These are phyloP conservation scores for Hemicentrotus pulcherrimus DNA, from an alignment of 35 echinoderm and acorn worm species.

Conservation along the genomic window DNA sequence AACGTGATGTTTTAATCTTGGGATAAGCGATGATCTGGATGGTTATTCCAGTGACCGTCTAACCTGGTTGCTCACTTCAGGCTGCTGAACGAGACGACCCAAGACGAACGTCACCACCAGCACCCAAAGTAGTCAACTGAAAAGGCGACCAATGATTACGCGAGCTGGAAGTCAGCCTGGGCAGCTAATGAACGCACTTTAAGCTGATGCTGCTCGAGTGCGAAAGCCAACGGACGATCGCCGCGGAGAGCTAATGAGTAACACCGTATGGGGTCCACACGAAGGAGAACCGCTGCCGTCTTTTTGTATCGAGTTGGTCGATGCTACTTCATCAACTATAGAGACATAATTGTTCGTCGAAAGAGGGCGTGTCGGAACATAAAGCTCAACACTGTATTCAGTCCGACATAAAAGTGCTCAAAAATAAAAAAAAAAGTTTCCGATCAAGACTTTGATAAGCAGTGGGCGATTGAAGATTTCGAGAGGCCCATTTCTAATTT, in stretches of 20 bases:
- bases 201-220: not conserved
- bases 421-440: too few relatives aligned
- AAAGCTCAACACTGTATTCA: not conserved
- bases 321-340: not conserved
- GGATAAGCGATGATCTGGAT: not conserved
- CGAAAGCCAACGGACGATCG: not conserved
- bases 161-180: not conserved
- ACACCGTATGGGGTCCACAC: not conserved
- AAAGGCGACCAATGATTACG: not conserved
- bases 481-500: too few relatives aligned
- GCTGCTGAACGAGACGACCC: not conserved
- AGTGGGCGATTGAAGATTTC: too few relatives aligned
- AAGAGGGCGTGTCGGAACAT: not conserved
- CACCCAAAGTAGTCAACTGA: not conserved
- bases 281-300: not conserved
- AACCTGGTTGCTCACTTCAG: not conserved
- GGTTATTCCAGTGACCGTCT: not conserved
- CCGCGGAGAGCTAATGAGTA: not conserved
- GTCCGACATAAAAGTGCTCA: too few relatives aligned
- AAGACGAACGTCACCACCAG: not conserved
- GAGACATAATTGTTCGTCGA: not conserved
- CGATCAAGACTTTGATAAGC: too few relatives aligned
- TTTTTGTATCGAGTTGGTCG: not conserved
- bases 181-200: not conserved
- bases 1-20: not conserved